A percentile compares a stretch with the other conserved stretches of the same genome.
Evolutionary conservation across 2,797 vertebrate genomes (phyloP).

Genomic region (Alfaro cultratus): DNA sequence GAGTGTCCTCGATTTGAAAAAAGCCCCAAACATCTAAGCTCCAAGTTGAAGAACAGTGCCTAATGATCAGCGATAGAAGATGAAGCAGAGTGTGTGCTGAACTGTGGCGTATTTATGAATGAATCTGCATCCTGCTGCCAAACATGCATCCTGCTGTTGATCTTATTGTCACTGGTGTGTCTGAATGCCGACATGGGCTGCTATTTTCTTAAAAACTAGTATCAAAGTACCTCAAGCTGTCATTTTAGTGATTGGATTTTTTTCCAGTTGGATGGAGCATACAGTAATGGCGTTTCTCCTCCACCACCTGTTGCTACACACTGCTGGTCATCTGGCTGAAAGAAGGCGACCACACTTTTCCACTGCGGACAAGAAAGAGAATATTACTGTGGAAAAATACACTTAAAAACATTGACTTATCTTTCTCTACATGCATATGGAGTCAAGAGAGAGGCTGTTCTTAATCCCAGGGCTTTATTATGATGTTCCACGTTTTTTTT

Average conservation of each 20-base stretch:
- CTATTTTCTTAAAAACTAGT: not conserved
- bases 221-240: not conserved
- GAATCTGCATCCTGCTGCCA: conserved; percentile 18
- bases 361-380: not conserved
- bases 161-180: not conserved
- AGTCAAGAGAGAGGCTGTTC: no score
- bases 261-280: not conserved
- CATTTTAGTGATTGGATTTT: not conserved
- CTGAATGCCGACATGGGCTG: not conserved
- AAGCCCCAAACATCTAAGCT: conserved; percentile 49
- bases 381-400: not conserved
- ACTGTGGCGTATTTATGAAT: conserved; percentile 5
- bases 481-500: not conserved
- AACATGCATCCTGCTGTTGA: not conserved
- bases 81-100: conserved; percentile 8
- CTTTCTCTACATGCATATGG: not conserved
- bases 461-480: not conserved
- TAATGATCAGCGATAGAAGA: conserved; percentile 44
- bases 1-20: conserved; percentile 56
- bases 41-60: conserved; percentile 44
- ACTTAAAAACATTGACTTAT: not conserved
- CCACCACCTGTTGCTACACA: not conserved
- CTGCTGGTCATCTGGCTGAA: not conserved
- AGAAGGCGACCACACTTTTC: not conserved
- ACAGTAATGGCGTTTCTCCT: not conserved